A percentile compares a stretch with the other conserved stretches of the same genome.
Evolutionary conservation across 2,113 vertebrate genomes (phyloP).

Genomic region (Gulo gulo): DNA sequence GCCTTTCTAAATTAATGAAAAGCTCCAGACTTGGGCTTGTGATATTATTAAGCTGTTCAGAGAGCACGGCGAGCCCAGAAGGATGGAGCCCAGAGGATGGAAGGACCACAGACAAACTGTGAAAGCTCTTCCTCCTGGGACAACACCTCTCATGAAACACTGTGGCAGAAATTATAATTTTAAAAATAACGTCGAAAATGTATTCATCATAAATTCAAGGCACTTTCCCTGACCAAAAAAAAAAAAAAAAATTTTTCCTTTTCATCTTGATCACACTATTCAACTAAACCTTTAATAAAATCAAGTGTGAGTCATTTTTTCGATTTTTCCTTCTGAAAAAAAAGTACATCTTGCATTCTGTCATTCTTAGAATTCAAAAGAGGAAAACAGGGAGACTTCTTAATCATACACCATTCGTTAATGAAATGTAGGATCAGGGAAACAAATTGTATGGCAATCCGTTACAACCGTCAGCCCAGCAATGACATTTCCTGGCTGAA

Average conservation of each 20-base stretch:
- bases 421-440: background rate
- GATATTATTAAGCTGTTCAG: background rate
- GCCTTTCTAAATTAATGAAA: background rate
- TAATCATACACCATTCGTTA: background rate
- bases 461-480: background rate
- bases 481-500: background rate
- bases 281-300: background rate
- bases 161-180: background rate
- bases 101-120: background rate
- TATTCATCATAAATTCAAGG: background rate
- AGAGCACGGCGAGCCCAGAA: rapidly evolving
- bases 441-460: background rate
- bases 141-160: rapidly evolving
- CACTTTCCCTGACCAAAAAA: background rate
- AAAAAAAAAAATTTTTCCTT: background rate
- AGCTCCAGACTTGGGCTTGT: background rate
- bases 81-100: background rate
- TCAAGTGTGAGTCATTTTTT: conserved; percentile 2
- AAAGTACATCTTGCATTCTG: background rate
- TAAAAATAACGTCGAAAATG: rapidly evolving
- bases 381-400: background rate
- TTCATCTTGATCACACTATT: background rate
- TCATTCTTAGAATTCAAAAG: background rate
- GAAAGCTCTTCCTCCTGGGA: background rate
- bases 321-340: background rate